Evolutionary conservation across 2,113 vertebrate species (phyloP).

Genomic region (Gadus macrocephalus): DNA sequence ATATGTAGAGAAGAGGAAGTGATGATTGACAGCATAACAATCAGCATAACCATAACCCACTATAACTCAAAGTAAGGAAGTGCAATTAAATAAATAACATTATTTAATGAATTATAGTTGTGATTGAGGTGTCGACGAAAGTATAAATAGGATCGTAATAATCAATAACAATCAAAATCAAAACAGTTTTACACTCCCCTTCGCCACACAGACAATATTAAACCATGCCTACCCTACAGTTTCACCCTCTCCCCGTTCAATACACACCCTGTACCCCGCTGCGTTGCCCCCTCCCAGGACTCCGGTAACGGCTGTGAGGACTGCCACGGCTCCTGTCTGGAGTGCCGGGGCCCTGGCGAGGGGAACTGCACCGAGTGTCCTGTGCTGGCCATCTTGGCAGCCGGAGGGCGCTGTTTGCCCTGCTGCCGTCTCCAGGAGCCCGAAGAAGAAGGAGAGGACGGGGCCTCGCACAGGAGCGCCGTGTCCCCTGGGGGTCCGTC

Average conservation of each 20-base stretch:
- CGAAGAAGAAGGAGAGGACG: conserved; percentile 16
- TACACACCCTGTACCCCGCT: too few relatives aligned
- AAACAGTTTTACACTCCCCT: too few relatives aligned
- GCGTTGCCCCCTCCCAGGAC: conserved; percentile 15
- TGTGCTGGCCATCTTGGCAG: conserved; percentile 69
- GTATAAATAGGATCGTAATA: neutral
- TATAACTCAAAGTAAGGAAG: neutral
- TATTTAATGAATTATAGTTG: too few relatives aligned
- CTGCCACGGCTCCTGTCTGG: conserved; percentile 81
- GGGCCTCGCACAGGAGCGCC: neutral
- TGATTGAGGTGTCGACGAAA: too few relatives aligned
- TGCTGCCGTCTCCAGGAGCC: conserved; percentile 74
- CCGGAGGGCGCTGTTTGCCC: conserved; percentile 79
- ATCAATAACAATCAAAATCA: too few relatives aligned
- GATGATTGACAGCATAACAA: too few relatives aligned
- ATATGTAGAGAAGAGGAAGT: too few relatives aligned
- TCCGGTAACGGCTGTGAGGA: conserved; percentile 66
- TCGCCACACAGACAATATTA: too few relatives aligned
- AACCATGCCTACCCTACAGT: too few relatives aligned
- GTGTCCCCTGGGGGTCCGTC: neutral
- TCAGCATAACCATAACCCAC: too few relatives aligned
- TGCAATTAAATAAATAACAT: neutral
- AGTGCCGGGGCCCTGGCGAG: conserved; percentile 81
- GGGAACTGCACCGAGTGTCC: conserved; percentile 84
- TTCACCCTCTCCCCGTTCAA: too few relatives aligned